Evolutionary conservation across 2,888 invertebrate genomes (phyloP).

Genomic region (Erebia palarica): DNA sequence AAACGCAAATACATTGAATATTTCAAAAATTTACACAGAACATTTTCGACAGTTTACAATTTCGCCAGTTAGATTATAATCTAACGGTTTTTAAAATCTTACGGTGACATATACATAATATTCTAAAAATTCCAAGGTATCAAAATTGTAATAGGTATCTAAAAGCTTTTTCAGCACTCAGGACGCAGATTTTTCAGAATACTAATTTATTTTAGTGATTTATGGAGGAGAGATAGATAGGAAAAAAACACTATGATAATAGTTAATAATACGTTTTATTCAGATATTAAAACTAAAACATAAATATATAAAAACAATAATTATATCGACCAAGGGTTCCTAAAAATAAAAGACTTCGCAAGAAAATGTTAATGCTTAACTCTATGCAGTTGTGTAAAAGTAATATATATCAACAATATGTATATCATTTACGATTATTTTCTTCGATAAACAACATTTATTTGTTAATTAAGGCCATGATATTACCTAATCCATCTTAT

Average conservation of each 20-base stretch:
- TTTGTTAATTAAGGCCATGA: constrained; percentile 11
- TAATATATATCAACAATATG: constrained; percentile 13
- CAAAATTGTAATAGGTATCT: too few relatives aligned
- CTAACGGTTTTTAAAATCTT: too few relatives aligned
- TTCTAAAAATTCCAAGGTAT: too few relatives aligned
- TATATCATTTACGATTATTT: constrained; percentile 5
- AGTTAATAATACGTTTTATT: constrained; percentile 21
- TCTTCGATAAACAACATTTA: neutral
- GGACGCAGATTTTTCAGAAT: too few relatives aligned
- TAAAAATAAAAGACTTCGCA: constrained; percentile 1
- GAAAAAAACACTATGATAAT: neutral
- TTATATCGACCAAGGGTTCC: neutral
- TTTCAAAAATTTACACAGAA: too few relatives aligned
- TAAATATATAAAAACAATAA: neutral
- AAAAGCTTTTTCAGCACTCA: too few relatives aligned
- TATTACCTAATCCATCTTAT: neutral
- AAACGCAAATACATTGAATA: too few relatives aligned
- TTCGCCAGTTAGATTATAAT: too few relatives aligned
- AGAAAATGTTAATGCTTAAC: constrained; percentile 8
- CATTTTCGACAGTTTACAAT: too few relatives aligned
- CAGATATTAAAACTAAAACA: neutral
- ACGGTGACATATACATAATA: too few relatives aligned
- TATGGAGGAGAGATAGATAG: too few relatives aligned
- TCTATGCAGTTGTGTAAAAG: constrained; percentile 11
- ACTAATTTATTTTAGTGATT: too few relatives aligned